phyloP scores from a whole-genome alignment of 2,888 invertebrate genomes.

The Flexamia atlantica region DNA sequence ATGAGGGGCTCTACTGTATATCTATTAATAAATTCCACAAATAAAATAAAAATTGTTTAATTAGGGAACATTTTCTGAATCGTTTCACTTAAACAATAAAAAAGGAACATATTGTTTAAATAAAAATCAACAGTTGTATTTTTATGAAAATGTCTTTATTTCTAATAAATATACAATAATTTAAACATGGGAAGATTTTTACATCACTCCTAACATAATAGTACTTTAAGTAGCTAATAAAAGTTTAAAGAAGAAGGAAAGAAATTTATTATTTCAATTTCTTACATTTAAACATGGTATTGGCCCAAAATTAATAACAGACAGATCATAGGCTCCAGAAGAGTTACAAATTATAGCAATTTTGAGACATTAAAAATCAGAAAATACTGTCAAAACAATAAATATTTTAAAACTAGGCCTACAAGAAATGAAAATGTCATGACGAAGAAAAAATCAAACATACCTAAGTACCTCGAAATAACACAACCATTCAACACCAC shows the following conservation, averaged over 20 bases:
- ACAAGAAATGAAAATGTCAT: neutral
- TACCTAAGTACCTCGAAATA: slow-evolving; percentile 9
- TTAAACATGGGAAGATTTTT: slow-evolving; percentile 30
- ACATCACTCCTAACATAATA: neutral
- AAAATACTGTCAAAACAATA: too few species aligned
- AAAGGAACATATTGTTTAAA: too few species aligned
- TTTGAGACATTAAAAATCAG: too few species aligned
- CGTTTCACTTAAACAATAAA: too few species aligned
- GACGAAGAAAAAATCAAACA: slow-evolving; percentile 9
- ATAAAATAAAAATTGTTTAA: too few species aligned
- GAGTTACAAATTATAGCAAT: too few species aligned
- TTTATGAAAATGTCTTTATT: slow-evolving; percentile 40
- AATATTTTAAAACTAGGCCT: too few species aligned
- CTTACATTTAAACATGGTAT: neutral
- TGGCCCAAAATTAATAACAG: neutral
- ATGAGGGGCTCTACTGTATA: too few species aligned
- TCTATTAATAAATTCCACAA: too few species aligned
- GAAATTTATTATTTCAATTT: neutral
- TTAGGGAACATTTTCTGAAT: too few species aligned
- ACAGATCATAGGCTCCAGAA: neutral
- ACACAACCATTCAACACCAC: slow-evolving; percentile 31
- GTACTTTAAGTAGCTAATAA: neutral
- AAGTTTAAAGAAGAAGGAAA: neutral
- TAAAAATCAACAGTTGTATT: too few species aligned
- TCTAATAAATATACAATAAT: slow-evolving; percentile 41